phyloP scores from a whole-genome alignment of 1,140 invertebrate genomes.

The Aphelinus certus region DNA sequence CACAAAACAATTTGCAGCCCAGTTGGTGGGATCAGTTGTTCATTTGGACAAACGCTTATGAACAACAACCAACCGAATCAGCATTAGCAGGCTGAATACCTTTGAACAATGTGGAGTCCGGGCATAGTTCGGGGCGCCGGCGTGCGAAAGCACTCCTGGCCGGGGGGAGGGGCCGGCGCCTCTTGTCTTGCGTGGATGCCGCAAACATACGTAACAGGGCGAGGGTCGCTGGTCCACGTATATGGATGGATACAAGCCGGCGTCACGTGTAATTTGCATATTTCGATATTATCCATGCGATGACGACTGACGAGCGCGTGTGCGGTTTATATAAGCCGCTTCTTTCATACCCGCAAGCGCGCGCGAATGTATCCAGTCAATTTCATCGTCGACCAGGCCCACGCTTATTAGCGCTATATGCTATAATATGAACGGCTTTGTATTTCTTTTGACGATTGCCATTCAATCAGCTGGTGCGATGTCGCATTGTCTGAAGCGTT shows the following conservation, averaged over 20 bases:
- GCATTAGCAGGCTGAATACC: neutral
- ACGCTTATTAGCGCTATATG: conserved; percentile 17
- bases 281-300: conserved; percentile 25
- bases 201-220: too few species aligned
- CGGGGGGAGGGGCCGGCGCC: neutral
- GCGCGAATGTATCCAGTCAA: conserved; percentile 17
- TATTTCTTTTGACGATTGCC: neutral
- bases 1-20: too few species aligned
- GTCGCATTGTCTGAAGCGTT: conserved; percentile 19
- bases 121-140: too few species aligned
- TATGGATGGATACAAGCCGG: neutral
- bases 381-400: conserved; percentile 1
- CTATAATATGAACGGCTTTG: too few species aligned
- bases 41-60: neutral
- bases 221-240: too few species aligned
- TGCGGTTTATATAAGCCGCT: conserved; percentile 21
- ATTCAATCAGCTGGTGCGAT: neutral
- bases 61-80: neutral
- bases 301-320: neutral
- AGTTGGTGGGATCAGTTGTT: too few species aligned
- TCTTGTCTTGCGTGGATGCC: too few species aligned
- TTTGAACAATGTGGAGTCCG: neutral
- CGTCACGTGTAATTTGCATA: conserved; percentile 29
- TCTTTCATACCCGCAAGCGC: neutral
- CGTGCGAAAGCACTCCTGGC: conserved; percentile 9